Evolutionary conservation across 2,888 invertebrate species (phyloP).

Genomic region (Stramonita haemastoma): DNA sequence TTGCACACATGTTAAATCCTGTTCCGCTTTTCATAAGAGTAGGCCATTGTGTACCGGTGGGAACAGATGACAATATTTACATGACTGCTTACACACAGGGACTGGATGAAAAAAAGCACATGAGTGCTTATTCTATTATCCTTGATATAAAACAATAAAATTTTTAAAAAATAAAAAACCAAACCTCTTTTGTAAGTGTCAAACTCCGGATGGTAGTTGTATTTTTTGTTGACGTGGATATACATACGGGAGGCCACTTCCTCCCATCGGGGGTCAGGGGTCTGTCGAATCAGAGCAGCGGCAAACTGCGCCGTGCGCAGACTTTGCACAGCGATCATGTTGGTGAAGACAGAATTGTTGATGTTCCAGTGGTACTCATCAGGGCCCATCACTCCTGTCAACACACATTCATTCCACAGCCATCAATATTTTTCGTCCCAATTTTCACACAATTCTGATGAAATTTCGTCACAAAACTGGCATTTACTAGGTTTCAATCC

Average conservation of each 20-base stretch:
- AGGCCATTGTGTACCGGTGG: too few species aligned
- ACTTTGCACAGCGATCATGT: conserved; percentile 65
- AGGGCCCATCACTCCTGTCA: conserved; percentile 74
- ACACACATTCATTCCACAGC: not conserved
- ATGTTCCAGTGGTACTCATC: conserved; percentile 71
- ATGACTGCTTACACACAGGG: too few species aligned
- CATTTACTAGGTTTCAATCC: too few species aligned
- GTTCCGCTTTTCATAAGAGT: too few species aligned
- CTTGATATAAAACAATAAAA: too few species aligned
- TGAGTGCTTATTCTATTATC: too few species aligned
- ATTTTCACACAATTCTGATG: not conserved
- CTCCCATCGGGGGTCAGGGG: conserved; percentile 46
- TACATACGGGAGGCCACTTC: conserved; percentile 64
- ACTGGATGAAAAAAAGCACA: too few species aligned
- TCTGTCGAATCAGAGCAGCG: conserved; percentile 25
- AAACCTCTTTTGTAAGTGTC: not conserved
- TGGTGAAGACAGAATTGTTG: conserved; percentile 75
- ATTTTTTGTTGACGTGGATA: conserved; percentile 70
- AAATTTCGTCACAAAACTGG: not conserved
- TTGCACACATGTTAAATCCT: too few species aligned
- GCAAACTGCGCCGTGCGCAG: conserved; percentile 56
- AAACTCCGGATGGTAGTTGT: conserved; percentile 77
- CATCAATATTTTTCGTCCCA: not conserved
- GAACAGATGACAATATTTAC: too few species aligned
- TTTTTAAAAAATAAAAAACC: too few species aligned